Evolutionary conservation across 2,113 vertebrate genomes (phyloP).

Genomic region (Columba janthina): DNA sequence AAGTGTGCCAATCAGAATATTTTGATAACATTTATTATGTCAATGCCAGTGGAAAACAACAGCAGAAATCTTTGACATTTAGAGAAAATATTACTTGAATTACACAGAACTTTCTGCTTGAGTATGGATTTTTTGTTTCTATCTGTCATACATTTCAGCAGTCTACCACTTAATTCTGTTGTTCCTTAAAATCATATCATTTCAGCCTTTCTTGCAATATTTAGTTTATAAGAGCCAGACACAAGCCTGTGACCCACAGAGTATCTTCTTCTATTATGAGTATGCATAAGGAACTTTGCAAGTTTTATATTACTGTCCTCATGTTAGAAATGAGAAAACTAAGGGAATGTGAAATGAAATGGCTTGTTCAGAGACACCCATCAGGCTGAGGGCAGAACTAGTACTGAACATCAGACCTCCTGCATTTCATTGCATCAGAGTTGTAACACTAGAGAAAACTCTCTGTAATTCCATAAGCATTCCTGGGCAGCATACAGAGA

Average conservation of each 20-base stretch:
- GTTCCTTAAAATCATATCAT: not conserved
- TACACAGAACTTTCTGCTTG: not conserved
- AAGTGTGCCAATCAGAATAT: not conserved
- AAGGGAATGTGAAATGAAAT: not conserved
- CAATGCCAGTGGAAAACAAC: not conserved
- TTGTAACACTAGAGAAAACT: not conserved
- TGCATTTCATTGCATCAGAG: not conserved
- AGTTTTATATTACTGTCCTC: not conserved
- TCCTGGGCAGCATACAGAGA: not conserved
- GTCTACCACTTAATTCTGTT: not conserved
- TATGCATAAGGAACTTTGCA: not conserved
- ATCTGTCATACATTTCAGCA: not conserved
- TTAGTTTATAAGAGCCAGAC: not conserved
- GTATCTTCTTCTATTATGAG: not conserved
- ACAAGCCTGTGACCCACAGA: not conserved
- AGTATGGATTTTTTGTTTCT: not conserved
- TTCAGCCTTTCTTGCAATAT: not conserved
- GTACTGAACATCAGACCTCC: not conserved
- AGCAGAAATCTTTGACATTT: not conserved
- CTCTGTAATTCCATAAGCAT: accelerated
- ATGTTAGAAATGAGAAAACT: not conserved
- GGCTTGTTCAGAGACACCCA: not conserved
- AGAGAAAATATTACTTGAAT: not conserved
- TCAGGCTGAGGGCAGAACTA: not conserved
- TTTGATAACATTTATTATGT: slow-evolving; percentile 6